Conservation (phyloP, 1,140 invertebrate genomes). For the Scaptomyza pallida region DNA sequence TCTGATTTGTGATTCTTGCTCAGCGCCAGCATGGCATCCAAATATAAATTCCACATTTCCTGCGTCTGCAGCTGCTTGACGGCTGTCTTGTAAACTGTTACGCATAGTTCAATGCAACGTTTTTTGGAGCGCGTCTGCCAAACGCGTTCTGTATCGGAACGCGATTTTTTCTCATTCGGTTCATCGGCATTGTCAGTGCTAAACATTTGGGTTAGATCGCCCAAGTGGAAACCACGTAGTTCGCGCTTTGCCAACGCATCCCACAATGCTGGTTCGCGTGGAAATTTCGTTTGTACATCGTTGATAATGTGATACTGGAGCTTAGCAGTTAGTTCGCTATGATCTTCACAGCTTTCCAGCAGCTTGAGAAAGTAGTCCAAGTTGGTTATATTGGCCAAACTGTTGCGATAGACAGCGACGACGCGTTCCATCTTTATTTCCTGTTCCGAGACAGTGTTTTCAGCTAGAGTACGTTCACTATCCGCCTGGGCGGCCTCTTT, state of each 20-base stretch:
- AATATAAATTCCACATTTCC: slow-evolving; percentile 61
- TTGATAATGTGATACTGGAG: slow-evolving; percentile 67
- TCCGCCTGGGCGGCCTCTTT: slow-evolving; percentile 57
- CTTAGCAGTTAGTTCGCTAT: slow-evolving; percentile 55
- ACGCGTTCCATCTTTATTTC: slow-evolving; percentile 70
- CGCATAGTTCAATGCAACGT: slow-evolving; percentile 65
- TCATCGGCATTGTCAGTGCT: slow-evolving; percentile 24
- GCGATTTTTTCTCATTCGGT: slow-evolving; percentile 41
- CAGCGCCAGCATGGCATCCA: slow-evolving; percentile 70
- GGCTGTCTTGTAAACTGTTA: slow-evolving; percentile 68
- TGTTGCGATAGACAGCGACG: slow-evolving; percentile 66
- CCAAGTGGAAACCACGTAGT: slow-evolving; percentile 63
- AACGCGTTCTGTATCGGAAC: slow-evolving; percentile 10
- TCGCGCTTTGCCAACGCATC: slow-evolving; percentile 74
- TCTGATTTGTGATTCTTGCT: slow-evolving; percentile 61
- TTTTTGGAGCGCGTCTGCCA: slow-evolving; percentile 54
- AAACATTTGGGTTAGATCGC: slow-evolving; percentile 51
- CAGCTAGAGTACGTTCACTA: slow-evolving; percentile 40
- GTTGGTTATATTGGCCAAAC: slow-evolving; percentile 60
- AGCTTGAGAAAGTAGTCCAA: slow-evolving; percentile 69
- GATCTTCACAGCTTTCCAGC: slow-evolving; percentile 61
- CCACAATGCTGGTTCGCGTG: slow-evolving; percentile 66
- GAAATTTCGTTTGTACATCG: slow-evolving; percentile 69
- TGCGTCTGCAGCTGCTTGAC: slow-evolving; percentile 60
- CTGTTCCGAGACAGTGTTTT: slow-evolving; percentile 64